Evolutionary conservation across 2,113 vertebrate species (phyloP).

Genomic region (Nothocercus julius): DNA sequence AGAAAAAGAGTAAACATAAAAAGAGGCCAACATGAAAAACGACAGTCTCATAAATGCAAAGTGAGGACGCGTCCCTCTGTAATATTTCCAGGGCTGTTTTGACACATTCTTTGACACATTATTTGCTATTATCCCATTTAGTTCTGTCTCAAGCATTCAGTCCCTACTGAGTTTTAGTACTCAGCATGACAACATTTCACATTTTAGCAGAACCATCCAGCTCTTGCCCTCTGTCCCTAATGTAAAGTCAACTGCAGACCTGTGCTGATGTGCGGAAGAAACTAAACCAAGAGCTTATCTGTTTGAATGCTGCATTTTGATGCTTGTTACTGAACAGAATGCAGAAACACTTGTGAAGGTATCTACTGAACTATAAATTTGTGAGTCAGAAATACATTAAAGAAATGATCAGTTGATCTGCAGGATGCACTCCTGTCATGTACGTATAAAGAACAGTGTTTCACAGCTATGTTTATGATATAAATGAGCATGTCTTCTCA

Average conservation of each 20-base stretch:
- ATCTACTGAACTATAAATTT: background rate
- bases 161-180: background rate
- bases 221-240: background rate
- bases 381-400: background rate
- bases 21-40: background rate
- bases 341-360: background rate
- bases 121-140: background rate
- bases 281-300: background rate
- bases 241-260: background rate
- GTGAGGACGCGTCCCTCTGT: background rate
- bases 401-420: background rate
- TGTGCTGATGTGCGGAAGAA: background rate
- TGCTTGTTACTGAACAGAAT: background rate
- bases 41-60: background rate
- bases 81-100: background rate
- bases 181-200: background rate
- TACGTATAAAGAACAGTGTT: accelerated
- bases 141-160: background rate
- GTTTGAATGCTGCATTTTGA: background rate
- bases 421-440: background rate
- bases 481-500: background rate
- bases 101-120: background rate
- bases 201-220: background rate
- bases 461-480: background rate
- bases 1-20: background rate